A percentile compares a stretch with the other conserved stretches of the same genome.
Evolutionary conservation across 2,797 vertebrate species (phyloP).

Genomic region (Nyctibius grandis): DNA sequence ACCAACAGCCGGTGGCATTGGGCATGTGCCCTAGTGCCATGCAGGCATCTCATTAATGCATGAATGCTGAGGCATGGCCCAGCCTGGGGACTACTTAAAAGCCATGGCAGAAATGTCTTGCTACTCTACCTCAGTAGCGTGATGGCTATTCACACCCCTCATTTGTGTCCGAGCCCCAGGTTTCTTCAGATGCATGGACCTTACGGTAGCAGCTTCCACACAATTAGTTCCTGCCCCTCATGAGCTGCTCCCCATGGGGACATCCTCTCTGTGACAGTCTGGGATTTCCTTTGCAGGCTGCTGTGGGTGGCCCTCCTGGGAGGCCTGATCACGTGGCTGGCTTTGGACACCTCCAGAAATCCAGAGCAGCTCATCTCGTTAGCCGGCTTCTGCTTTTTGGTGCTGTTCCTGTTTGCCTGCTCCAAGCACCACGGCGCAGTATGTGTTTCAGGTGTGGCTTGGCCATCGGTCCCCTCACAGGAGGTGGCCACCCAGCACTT

Average conservation of each 20-base stretch:
- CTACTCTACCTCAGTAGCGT: neutral
- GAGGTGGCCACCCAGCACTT: neutral
- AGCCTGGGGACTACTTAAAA: neutral
- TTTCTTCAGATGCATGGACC: neutral
- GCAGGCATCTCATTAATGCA: neutral
- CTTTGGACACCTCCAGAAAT: conserved; percentile 79
- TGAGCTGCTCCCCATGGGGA: neutral
- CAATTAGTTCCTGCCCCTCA: neutral
- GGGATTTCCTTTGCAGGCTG: conserved; percentile 73
- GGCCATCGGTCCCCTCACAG: neutral
- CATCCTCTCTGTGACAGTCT: neutral
- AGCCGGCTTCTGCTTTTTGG: conserved; percentile 83
- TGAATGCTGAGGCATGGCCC: neutral
- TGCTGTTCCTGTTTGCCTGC: conserved; percentile 79
- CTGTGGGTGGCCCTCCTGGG: conserved; percentile 72
- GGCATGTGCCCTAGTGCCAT: neutral
- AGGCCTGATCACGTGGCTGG: conserved; percentile 83
- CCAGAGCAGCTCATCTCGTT: conserved; percentile 90
- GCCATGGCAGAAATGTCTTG: neutral
- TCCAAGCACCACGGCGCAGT: conserved; percentile 86
- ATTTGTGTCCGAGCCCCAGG: neutral
- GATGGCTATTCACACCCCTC: neutral
- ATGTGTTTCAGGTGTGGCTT: conserved; percentile 50
- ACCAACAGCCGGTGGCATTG: neutral
- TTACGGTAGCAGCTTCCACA: neutral